Evolutionary conservation across 2,113 vertebrate species (phyloP).

Genomic region (mouse (Mus musculus)): DNA sequence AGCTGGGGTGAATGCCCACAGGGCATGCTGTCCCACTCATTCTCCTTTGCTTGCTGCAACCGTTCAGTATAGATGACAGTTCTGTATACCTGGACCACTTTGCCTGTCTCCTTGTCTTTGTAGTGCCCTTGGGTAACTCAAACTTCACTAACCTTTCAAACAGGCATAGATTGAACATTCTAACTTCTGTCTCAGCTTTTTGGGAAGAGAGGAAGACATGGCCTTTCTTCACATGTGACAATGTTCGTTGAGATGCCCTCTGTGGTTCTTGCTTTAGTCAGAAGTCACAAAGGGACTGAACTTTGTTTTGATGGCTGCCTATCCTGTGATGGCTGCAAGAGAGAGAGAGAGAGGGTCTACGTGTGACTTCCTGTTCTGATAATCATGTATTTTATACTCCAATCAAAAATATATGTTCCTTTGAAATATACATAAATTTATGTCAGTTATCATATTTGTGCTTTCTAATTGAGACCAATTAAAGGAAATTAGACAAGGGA

Average conservation of each 20-base stretch:
- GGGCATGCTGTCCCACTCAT: too few species aligned
- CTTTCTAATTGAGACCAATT: slow-evolving; percentile 42
- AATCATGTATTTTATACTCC: neutral
- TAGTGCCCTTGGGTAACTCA: neutral
- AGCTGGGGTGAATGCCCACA: neutral
- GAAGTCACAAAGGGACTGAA: neutral
- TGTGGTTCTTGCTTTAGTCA: neutral
- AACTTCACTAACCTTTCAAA: too few species aligned
- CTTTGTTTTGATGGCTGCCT: neutral
- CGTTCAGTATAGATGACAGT: neutral
- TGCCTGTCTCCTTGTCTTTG: neutral
- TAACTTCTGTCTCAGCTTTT: neutral
- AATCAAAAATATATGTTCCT: neutral
- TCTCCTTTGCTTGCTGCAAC: neutral
- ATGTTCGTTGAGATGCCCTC: neutral
- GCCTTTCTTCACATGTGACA: neutral
- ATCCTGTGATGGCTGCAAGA: neutral
- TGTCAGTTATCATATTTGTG: neutral
- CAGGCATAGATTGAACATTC: neutral
- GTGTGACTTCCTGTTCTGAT: neutral
- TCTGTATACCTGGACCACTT: neutral
- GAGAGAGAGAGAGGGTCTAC: neutral
- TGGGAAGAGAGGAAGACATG: neutral
- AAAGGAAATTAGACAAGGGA: slow-evolving; percentile 43
- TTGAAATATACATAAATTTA: slow-evolving; percentile 25